Percentiles rank a stretch among this genome's conserved stretches.
Evolutionary conservation across 1,140 invertebrate species (phyloP).

Genomic region (Telenomus remus): DNA sequence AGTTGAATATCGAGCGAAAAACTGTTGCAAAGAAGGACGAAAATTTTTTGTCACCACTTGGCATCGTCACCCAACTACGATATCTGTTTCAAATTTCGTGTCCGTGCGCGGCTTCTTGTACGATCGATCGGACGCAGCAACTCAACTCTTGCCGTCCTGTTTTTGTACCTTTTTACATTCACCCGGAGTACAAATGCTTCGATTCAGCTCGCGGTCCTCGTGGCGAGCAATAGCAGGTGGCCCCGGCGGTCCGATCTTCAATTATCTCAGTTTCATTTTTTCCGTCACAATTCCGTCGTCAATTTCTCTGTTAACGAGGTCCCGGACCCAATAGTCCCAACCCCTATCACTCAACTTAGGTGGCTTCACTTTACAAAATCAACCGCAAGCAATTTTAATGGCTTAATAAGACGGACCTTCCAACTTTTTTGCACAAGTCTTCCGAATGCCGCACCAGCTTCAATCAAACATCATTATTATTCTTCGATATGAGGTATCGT

Average conservation of each 20-base stretch:
- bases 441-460: constrained; percentile 35
- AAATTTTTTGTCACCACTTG: constrained; percentile 46
- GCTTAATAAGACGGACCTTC: constrained; percentile 52
- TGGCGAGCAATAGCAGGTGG: constrained; percentile 53
- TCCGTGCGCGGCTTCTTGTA: constrained; percentile 54
- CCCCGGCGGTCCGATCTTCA: constrained; percentile 45
- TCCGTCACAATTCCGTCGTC: constrained; percentile 28
- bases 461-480: constrained; percentile 5
- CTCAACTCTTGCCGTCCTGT: constrained; percentile 26
- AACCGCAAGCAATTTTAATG: constrained; percentile 52
- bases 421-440: constrained; percentile 41
- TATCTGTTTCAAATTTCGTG: constrained; percentile 57
- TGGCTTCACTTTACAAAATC: constrained; percentile 42
- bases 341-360: constrained; percentile 47
- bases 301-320: constrained; percentile 51
- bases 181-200: constrained; percentile 34
- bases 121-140: constrained; percentile 50
- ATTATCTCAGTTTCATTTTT: constrained; percentile 57
- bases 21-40: constrained; percentile 36
- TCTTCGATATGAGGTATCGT: too few species aligned
- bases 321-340: constrained; percentile 29
- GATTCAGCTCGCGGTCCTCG: constrained; percentile 25
- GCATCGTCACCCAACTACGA: constrained; percentile 44
- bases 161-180: constrained; percentile 19
- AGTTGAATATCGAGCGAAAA: constrained; percentile 39